Evolutionary conservation across 2,888 invertebrate genomes (phyloP).

Genomic region (Ecliptopera silaceata): DNA sequence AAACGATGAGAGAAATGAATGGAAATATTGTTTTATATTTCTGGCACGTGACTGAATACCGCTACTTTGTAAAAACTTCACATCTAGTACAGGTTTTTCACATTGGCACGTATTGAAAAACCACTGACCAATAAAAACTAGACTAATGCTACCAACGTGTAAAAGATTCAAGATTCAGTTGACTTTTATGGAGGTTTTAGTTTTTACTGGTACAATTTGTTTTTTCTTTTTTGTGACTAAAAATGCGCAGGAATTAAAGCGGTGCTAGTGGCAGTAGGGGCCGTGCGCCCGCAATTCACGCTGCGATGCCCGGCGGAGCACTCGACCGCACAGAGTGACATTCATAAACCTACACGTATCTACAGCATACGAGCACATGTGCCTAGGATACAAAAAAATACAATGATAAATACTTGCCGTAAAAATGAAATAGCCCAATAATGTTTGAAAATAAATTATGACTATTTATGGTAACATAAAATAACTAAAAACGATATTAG

Average conservation of each 20-base stretch:
- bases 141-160: slow-evolving; percentile 33
- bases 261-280: slow-evolving; percentile 40
- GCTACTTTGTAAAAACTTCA: slow-evolving; percentile 37
- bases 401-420: background rate
- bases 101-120: slow-evolving; percentile 38
- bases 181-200: slow-evolving; percentile 28
- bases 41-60: slow-evolving; percentile 32
- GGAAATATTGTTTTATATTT: slow-evolving; percentile 30
- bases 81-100: slow-evolving; percentile 29
- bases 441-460: background rate
- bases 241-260: slow-evolving; percentile 39
- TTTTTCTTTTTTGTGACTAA: slow-evolving; percentile 26
- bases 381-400: background rate
- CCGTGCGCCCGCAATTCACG: slow-evolving; percentile 60
- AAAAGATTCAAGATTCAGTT: slow-evolving; percentile 37
- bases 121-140: slow-evolving; percentile 37
- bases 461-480: background rate
- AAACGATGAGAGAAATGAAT: slow-evolving; percentile 30
- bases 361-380: slow-evolving; percentile 1
- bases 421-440: background rate
- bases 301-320: slow-evolving; percentile 51
- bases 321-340: slow-evolving; percentile 50
- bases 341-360: slow-evolving; percentile 36
- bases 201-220: slow-evolving; percentile 34
- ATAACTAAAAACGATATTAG: background rate